These are phyloP conservation scores for Amphimedon queenslandica DNA, from an alignment of 37 sponge, comb jelly and placozoan species.

Conservation along the genomic window DNA sequence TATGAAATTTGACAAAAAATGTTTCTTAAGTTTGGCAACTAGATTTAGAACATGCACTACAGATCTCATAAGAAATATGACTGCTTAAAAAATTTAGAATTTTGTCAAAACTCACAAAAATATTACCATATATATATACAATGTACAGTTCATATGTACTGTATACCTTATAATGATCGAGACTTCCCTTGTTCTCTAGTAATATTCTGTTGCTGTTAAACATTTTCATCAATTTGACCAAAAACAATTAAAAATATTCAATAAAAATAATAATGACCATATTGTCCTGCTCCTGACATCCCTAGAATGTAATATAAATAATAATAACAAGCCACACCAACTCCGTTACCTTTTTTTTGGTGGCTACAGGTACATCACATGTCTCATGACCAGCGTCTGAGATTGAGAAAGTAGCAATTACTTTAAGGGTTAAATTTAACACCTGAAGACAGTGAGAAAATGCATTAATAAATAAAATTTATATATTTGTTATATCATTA, in stretches of 20 bases:
- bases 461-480: too few relatives aligned
- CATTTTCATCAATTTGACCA: constrained; percentile 62
- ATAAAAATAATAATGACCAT: background rate
- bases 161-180: constrained; percentile 90
- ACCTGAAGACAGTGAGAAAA: constrained; percentile 42
- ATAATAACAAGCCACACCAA: too few relatives aligned
- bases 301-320: too few relatives aligned
- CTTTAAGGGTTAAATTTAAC: constrained; percentile 52
- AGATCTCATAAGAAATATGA: too few relatives aligned
- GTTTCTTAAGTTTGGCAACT: too few relatives aligned
- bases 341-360: background rate
- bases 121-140: background rate
- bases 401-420: constrained; percentile 55
- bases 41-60: too few relatives aligned
- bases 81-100: too few relatives aligned
- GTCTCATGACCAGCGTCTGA: constrained; percentile 49
- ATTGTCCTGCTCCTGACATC: background rate
- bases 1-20: too few relatives aligned
- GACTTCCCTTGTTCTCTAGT: constrained; percentile 68
- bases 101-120: too few relatives aligned
- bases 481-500: too few relatives aligned
- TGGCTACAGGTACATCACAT: constrained; percentile 10
- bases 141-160: constrained; percentile 7
- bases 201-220: constrained; percentile 66
- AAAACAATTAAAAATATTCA: constrained; percentile 63